These are phyloP conservation scores for Leptoclinus maculatus DNA, from an alignment of 2,797 vertebrate species.

Conservation along the genomic window DNA sequence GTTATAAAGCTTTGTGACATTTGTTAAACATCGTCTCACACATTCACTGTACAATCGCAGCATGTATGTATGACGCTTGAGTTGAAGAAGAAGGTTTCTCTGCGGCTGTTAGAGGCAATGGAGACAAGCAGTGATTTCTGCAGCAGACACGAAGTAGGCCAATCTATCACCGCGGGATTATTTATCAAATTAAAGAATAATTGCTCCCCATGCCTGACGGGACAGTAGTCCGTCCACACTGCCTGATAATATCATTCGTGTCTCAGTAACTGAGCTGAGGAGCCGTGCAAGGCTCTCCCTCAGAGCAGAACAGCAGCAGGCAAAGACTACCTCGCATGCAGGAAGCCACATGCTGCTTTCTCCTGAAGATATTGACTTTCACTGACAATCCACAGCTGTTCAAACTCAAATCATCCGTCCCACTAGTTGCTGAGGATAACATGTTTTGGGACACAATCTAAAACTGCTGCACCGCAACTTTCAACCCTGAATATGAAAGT, in stretches of 20 bases:
- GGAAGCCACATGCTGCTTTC: constrained; percentile 60
- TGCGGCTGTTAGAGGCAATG: constrained; percentile 15
- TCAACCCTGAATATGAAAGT: background rate
- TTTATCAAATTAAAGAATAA: background rate
- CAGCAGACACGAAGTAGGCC: background rate
- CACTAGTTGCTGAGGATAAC: background rate
- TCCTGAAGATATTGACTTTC: background rate
- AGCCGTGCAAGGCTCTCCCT: background rate
- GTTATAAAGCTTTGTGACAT: background rate
- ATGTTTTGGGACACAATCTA: background rate
- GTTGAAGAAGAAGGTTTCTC: constrained; percentile 2
- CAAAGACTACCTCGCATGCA: constrained; percentile 52
- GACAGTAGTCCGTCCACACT: background rate
- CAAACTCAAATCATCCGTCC: background rate
- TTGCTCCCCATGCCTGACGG: background rate
- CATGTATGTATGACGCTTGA: constrained; percentile 3
- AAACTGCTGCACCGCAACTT: background rate
- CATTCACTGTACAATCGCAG: constrained; percentile 4
- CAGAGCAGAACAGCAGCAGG: constrained; percentile 43
- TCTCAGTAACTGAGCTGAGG: background rate
- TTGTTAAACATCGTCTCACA: background rate
- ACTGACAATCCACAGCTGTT: background rate
- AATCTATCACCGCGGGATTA: background rate
- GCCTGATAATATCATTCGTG: constrained; percentile 23
- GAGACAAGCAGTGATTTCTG: background rate